Evolutionary conservation across 2,113 vertebrate genomes (phyloP), one percentile per base, ranked within the genome.

Genomic region (Bubo scandiacus): DNA sequence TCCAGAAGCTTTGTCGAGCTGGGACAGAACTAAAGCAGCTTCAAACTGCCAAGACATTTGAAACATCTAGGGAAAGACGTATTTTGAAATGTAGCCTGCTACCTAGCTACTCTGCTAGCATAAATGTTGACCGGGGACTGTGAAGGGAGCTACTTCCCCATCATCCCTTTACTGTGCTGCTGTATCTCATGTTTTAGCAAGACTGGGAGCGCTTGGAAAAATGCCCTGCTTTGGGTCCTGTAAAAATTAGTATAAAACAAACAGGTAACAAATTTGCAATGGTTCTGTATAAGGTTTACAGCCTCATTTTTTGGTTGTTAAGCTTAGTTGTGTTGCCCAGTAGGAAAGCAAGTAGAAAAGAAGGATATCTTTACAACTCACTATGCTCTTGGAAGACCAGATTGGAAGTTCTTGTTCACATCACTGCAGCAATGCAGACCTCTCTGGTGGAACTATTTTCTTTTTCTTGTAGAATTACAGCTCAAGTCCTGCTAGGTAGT

Each of bases 1-100:
- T 97, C 90, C 96, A 97, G 97, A 92, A 93, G 93, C 95, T 97
- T 96, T 95, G 94, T 84, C 7, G 85, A 97, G 95, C 96, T 91
- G 85, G 81, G 92, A 93, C 73, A 52, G 92, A 96, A 94, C 93
- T 93, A 96, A 97, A 97, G 84, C 49, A 27, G 68, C 82, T 94
- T 97, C 94, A 88, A 93, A 95, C 87, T 96, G 96, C 85, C 92
- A 92, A 82, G 93, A 72, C 42, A 83, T 94, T 96, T 88, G 94
- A 97, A 97, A 90, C 85, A 92, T 67, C 47, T 62, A 96, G 94
- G 36, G 78, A 67, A 98, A 95, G 89, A 87, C 93, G 67, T 38
- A 4, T 75, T 97, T 86, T 95, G 96, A 98, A 98, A 96, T 16
- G 55, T 6, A 52, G 72, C 65, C 73, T 96, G 47, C 95, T 81